phyloP scores from a whole-genome alignment of 2,888 invertebrate genomes.

The Agrochola macilenta region DNA sequence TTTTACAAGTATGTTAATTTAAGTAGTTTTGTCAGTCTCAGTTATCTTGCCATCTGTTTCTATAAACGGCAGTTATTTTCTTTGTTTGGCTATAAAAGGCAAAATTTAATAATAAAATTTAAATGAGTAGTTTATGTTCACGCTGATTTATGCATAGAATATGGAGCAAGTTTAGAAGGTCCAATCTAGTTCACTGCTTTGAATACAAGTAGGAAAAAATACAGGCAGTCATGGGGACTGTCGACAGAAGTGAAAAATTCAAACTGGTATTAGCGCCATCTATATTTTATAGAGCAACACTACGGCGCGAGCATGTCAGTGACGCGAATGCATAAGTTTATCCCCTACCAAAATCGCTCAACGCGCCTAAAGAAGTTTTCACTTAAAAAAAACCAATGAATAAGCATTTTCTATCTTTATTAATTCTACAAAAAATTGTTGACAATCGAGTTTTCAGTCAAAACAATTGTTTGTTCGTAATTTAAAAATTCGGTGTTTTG shows the following conservation, averaged over 20 bases:
- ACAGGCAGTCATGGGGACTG: no score
- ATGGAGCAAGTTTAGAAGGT: slow-evolving; percentile 30
- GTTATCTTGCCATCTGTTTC: slow-evolving; percentile 46
- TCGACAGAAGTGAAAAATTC: no score
- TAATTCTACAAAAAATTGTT: background rate
- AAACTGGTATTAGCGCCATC: no score
- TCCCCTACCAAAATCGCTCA: no score
- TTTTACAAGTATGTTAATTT: slow-evolving; percentile 61
- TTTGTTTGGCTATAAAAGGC: slow-evolving; percentile 59
- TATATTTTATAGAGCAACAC: no score
- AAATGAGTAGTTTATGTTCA: slow-evolving; percentile 44
- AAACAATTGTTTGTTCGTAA: background rate
- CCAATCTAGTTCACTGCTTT: background rate
- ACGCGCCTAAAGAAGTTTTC: no score
- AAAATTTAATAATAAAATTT: slow-evolving; percentile 61
- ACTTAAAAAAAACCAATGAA: background rate
- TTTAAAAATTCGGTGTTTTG: background rate
- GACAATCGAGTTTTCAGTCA: background rate
- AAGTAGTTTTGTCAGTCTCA: slow-evolving; percentile 24
- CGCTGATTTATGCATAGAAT: slow-evolving; percentile 43
- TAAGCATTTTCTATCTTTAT: background rate
- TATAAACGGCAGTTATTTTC: slow-evolving; percentile 43
- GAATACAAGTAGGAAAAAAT: slow-evolving; percentile 1
- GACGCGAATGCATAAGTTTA: no score
- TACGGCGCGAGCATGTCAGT: no score